Evolutionary conservation across 2,888 invertebrate genomes (phyloP).

Genomic region (Dione vanillae): DNA sequence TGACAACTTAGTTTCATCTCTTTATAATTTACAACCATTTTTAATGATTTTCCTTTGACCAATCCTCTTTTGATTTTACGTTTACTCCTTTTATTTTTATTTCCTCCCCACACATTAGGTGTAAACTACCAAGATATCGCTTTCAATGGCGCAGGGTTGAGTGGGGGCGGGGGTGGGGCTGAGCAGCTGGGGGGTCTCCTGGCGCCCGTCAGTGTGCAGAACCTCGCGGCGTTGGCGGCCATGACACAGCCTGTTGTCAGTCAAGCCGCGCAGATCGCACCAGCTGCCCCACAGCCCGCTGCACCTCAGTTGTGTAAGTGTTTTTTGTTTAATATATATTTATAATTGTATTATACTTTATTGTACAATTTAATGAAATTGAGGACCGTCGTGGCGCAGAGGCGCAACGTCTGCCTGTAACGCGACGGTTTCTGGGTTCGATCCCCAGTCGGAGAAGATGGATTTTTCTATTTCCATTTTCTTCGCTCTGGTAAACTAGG

Average conservation of each 20-base stretch:
- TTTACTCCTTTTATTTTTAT: slow-evolving; percentile 45
- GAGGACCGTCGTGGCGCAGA: too few species aligned
- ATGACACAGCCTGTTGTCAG: slow-evolving; percentile 87
- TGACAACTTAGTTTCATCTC: slow-evolving; percentile 15
- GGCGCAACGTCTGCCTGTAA: too few species aligned
- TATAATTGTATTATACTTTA: too few species aligned
- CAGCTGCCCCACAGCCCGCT: slow-evolving; percentile 68
- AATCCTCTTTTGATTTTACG: slow-evolving; percentile 25
- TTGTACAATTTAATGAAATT: too few species aligned
- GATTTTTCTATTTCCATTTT: too few species aligned
- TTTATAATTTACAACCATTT: slow-evolving; percentile 36
- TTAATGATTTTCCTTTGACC: slow-evolving; percentile 25
- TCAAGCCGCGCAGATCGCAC: slow-evolving; percentile 78
- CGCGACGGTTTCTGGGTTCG: too few species aligned
- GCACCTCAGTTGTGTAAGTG: slow-evolving; percentile 79
- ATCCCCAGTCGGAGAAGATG: too few species aligned
- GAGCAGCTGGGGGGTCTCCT: slow-evolving; percentile 94
- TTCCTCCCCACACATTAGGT: slow-evolving; percentile 61
- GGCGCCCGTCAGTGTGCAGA: slow-evolving; percentile 94
- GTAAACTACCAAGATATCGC: slow-evolving; percentile 82
- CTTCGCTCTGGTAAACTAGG: too few species aligned
- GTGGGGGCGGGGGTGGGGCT: slow-evolving; percentile 80
- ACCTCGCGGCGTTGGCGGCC: slow-evolving; percentile 94
- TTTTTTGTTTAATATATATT: neutral
- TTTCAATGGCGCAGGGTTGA: slow-evolving; percentile 82